Evolutionary conservation across 2,888 invertebrate genomes (phyloP), one percentile per base, ranked within the genome.

Genomic region (Drosophila testacea): DNA sequence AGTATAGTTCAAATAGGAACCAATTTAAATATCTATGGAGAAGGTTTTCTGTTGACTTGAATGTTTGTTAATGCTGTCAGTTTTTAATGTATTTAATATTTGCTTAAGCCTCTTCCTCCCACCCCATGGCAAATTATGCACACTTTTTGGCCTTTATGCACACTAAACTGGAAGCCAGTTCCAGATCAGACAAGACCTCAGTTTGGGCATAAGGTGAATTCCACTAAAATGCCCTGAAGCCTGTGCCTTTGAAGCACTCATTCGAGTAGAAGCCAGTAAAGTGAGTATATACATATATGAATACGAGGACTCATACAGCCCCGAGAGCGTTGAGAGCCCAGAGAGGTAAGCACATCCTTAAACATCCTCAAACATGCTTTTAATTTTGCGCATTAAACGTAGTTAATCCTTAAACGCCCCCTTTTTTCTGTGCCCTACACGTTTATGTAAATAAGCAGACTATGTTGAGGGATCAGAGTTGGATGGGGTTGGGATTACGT

Each of bases 341-440:
- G 69, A 66, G 66, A 42, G 60, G 42, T 51, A 55, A 56, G 63
- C 55, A 56, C 42, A 56, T 71, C 69, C 77, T 66, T 42, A 57
- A 57, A 59, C 61, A 69, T 63, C 42, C 64, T 69, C 36, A 36
- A 57, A 70, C 79, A 79, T 81, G 85, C 74, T 81, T 84, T 84
- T 87, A 84, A 84, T 87, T 87, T 84, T 82, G 79, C 81, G 83
- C 85, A 87, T 87, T 84, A 84, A 84, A 81, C 81, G 84, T 83
- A 79, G 85, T 82, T 87, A 84, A 84, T 81, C 88, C 88, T 71
- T 69, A 67, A 75, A 67, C 65, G 68, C 63, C 68, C 77, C 62
- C 46, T 36, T 74, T 77, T 61, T 38, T 16, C 27, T 46, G 46
- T 30, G 22, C 30, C 47, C 61, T 59, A 56, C 66, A 60, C 34